Evolutionary conservation across 2,113 vertebrate species (phyloP).

Genomic region (Mystacornis crossleyi): DNA sequence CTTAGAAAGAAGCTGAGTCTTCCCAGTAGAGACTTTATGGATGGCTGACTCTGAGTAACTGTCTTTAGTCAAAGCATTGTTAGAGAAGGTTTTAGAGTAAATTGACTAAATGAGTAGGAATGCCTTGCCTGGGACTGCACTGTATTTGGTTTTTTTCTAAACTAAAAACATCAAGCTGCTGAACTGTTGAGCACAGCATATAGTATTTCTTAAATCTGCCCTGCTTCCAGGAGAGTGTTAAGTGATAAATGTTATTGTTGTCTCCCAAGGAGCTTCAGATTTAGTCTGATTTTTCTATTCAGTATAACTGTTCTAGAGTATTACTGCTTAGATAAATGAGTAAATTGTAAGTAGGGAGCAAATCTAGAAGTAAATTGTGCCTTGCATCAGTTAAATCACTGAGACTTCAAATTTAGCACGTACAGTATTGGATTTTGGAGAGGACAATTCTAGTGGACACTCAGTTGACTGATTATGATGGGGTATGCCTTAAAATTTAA

Average conservation of each 20-base stretch:
- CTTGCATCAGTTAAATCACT: neutral
- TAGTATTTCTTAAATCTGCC: neutral
- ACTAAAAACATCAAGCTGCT: neutral
- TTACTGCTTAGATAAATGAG: neutral
- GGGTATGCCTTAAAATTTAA: neutral
- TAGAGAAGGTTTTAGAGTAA: neutral
- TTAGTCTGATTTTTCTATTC: neutral
- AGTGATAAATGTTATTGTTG: neutral
- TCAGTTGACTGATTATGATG: neutral
- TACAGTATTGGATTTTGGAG: neutral
- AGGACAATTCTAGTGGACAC: neutral
- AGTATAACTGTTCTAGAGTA: neutral
- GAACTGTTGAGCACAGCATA: neutral
- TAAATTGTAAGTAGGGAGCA: neutral
- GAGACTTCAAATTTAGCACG: neutral
- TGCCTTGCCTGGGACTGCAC: neutral
- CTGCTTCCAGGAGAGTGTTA: neutral
- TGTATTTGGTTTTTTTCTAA: neutral
- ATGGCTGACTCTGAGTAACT: neutral
- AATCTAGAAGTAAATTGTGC: neutral
- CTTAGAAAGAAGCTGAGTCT: neutral
- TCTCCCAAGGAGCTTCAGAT: neutral
- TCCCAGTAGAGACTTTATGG: neutral
- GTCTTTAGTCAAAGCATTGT: neutral
- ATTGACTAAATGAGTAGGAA: neutral